phyloP scores from a whole-genome alignment of 2,113 vertebrate species.

The Marcusenius ussheri region DNA sequence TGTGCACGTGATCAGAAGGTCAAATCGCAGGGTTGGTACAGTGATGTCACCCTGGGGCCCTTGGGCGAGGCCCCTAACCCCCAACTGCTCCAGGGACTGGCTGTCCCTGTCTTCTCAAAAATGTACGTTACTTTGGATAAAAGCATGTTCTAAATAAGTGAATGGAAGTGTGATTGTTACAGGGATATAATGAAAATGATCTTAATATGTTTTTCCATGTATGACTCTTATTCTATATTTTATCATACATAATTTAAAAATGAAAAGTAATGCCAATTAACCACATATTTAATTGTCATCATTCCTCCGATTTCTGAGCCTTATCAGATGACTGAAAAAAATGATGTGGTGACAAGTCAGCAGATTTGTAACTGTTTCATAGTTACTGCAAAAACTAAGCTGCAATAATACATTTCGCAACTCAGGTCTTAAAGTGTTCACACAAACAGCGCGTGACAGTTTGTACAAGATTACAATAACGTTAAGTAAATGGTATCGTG shows the following conservation, averaged over 20 bases:
- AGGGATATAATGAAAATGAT: background rate
- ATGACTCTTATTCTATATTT: background rate
- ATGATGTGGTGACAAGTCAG: background rate
- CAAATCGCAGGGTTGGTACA: background rate
- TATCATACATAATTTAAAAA: background rate
- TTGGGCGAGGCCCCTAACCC: background rate
- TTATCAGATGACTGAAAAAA: background rate
- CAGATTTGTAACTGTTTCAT: background rate
- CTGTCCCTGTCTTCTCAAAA: background rate
- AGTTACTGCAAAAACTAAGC: background rate
- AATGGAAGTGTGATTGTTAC: background rate
- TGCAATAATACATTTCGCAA: background rate
- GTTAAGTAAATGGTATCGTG: slow-evolving; percentile 3
- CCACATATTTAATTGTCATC: background rate
- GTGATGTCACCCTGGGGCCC: background rate
- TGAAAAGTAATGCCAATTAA: background rate
- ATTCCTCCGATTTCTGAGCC: background rate
- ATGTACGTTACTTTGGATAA: background rate
- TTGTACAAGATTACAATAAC: background rate
- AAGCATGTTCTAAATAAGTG: background rate
- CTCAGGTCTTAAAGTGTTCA: background rate
- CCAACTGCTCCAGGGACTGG: background rate
- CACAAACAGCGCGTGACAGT: background rate
- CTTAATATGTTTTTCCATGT: background rate
- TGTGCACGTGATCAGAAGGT: background rate